Evolutionary conservation across 2,113 vertebrate species (phyloP).

Genomic region (Mellivora capensis): DNA sequence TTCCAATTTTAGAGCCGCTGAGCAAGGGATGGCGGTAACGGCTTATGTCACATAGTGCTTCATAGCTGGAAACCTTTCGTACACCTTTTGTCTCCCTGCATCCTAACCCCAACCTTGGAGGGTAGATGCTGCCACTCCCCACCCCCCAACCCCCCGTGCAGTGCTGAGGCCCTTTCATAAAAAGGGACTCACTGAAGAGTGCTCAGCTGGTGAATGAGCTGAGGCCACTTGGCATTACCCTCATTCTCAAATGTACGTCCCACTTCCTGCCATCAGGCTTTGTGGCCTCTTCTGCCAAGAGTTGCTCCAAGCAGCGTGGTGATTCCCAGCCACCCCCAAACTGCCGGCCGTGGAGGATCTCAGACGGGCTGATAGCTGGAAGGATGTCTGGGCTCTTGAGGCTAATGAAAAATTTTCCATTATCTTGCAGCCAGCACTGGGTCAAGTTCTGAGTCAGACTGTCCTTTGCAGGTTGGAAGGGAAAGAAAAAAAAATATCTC

Average conservation of each 20-base stretch:
- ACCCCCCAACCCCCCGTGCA: neutral
- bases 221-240: neutral
- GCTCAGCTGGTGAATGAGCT: neutral
- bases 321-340: fast-evolving
- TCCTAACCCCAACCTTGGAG: neutral
- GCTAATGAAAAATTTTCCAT: neutral
- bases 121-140: fast-evolving
- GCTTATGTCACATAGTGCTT: neutral
- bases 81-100: neutral
- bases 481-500: neutral
- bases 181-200: neutral
- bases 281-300: neutral
- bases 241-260: neutral
- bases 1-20: neutral
- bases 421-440: neutral
- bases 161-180: neutral
- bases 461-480: neutral
- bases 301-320: no score
- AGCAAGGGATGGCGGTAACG: neutral
- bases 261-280: neutral
- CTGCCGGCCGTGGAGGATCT: neutral
- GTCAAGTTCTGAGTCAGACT: neutral
- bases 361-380: neutral
- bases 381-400: neutral
- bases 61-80: neutral